Evolutionary conservation across 2,797 vertebrate species (phyloP), one percentile per base, ranked within the genome.

Genomic region (Pteropus rufus): DNA sequence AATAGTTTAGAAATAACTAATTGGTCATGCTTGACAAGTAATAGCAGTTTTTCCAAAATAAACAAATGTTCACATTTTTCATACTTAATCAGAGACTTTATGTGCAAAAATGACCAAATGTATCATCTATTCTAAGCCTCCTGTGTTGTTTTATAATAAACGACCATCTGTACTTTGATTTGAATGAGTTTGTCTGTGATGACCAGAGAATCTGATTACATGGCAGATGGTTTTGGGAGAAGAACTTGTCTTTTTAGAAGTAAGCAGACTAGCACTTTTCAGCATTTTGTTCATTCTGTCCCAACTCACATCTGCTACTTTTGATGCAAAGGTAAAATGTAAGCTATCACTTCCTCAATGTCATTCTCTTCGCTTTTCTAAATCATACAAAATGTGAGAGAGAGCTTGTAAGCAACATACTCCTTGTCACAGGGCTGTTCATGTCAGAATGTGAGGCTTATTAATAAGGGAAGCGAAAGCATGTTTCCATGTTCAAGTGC

Each of bases 21-120:
- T 98, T 98, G 98, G 98, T 98, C 98, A 99, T 98, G 98, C 98
- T 98, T 98, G 98, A 98, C 98, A 98, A 98, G 97, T 98, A 98
- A 98, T 98, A 98, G 97, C 98, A 97, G 96, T 98, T 98, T 98
- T 98, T 98, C 98, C 95, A 98, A 98, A 98, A 98, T 98, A 98
- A 98, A 98, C 98, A 99, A 99, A 98, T 98, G 98, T 98, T 98
- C 98, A 97, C 97, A 98, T 98, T 98, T 99, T 98, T 99, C 98
- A 98, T 98, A 98, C 98, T 98, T 98, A 98, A 98, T 98, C 98
- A 98, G 97, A 98, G 97, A 98, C 67, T 99, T 98, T 98, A 98
- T 98, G 98, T 98, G 97, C 98, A 99, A 98, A 98, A 98, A 98
- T 98, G 98, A 98, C 98, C 98, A 97, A 98, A 98, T 98, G 97